Conservation (phyloP, 2,113 vertebrate genomes). For the Dryoscopus gambensis region DNA sequence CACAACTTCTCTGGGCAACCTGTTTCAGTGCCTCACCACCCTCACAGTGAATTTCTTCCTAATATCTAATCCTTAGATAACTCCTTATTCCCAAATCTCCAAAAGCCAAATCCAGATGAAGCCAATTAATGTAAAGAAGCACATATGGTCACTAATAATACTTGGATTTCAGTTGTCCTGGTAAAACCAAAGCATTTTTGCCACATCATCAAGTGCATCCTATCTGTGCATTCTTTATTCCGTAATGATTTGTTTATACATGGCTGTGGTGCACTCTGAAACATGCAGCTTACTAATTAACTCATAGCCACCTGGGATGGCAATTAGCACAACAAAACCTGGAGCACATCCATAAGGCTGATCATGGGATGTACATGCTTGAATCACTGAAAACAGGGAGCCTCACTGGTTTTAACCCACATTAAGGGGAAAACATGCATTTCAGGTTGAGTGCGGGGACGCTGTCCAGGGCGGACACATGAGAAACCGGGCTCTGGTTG, state of each 20-base stretch:
- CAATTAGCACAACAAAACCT: conserved; percentile 10
- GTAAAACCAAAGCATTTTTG: neutral
- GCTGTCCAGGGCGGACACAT: neutral
- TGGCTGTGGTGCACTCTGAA: neutral
- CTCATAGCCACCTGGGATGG: neutral
- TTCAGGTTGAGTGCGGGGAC: neutral
- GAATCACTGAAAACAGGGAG: neutral
- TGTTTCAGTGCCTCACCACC: neutral
- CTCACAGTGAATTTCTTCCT: neutral
- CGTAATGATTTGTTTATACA: neutral
- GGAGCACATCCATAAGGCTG: neutral
- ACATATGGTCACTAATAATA: neutral
- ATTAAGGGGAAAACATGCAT: neutral
- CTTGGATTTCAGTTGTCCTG: neutral
- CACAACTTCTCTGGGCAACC: neutral
- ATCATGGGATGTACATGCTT: neutral
- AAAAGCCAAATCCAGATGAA: neutral
- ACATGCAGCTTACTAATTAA: conserved; percentile 30
- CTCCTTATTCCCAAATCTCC: neutral
- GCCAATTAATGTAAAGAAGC: neutral
- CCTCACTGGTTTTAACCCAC: neutral
- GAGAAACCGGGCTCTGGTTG: neutral
- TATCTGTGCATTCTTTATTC: neutral
- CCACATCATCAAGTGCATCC: neutral
- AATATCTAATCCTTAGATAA: neutral